These are phyloP conservation scores for Plusia festucae DNA, from an alignment of 2,888 invertebrate genomes.

Conservation along the genomic window DNA sequence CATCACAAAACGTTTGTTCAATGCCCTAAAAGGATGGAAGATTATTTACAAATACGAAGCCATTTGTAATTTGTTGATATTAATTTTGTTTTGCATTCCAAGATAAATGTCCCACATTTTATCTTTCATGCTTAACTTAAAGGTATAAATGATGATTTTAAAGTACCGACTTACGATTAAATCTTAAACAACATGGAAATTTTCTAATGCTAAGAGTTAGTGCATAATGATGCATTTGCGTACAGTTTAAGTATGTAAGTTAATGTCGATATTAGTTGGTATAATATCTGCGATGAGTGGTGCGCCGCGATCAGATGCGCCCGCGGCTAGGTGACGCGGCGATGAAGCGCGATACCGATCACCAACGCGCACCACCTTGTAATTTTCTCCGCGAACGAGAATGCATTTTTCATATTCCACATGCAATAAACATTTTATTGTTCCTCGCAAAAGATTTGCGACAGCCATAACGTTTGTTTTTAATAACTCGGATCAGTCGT, in stretches of 20 bases:
- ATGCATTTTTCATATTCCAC: constrained; percentile 52
- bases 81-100: constrained; percentile 52
- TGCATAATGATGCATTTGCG: constrained; percentile 52
- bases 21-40: constrained; percentile 74
- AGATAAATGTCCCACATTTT: constrained; percentile 27
- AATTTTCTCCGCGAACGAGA: constrained; percentile 57
- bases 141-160: constrained; percentile 40
- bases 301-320: constrained; percentile 75
- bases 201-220: constrained; percentile 50
- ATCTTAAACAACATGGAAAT: constrained; percentile 43
- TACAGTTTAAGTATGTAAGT: constrained; percentile 64
- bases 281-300: constrained; percentile 78
- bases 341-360: constrained; percentile 81
- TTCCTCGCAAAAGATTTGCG: constrained; percentile 42
- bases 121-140: constrained; percentile 23
- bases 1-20: constrained; percentile 83
- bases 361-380: constrained; percentile 64
- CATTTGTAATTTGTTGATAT: constrained; percentile 69
- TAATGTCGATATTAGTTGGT: constrained; percentile 77
- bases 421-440: constrained; percentile 42
- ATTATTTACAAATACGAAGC: constrained; percentile 72
- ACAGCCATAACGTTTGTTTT: constrained; percentile 57
- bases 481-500: constrained; percentile 59
- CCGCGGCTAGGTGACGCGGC: constrained; percentile 79
- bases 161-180: constrained; percentile 34